Evolutionary conservation across 2,888 invertebrate genomes (phyloP).

Genomic region (Germaria angustata): DNA sequence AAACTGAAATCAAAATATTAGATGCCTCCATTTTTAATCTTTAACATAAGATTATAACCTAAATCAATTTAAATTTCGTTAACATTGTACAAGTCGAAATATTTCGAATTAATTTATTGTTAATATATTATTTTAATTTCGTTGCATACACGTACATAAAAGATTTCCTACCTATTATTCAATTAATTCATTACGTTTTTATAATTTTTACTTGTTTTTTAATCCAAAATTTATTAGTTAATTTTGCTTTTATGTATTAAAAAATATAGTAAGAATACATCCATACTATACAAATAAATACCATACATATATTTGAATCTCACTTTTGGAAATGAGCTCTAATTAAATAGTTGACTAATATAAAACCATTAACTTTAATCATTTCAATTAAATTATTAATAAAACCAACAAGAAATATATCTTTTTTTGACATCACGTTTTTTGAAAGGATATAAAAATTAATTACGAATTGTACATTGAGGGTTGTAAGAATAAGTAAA

Average conservation of each 20-base stretch:
- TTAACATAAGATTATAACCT: constrained; percentile 25
- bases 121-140: constrained; percentile 13
- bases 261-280: not conserved
- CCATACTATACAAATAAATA: not conserved
- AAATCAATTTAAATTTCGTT: constrained; percentile 41
- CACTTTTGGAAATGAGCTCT: constrained; percentile 23
- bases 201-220: constrained; percentile 5
- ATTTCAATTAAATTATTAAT: constrained; percentile 21
- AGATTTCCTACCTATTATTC: constrained; percentile 28
- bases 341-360: constrained; percentile 38
- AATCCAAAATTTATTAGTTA: not conserved
- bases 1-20: constrained; percentile 62
- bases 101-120: constrained; percentile 30
- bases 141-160: not conserved
- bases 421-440: not conserved
- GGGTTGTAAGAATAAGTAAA: no score
- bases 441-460: no score
- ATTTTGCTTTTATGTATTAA: no score
- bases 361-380: not conserved
- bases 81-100: constrained; percentile 23
- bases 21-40: constrained; percentile 54
- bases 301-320: constrained; percentile 4
- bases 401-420: not conserved
- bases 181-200: constrained; percentile 34
- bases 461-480: no score